Base-by-base conservation (phyloP, 2,888 invertebrate species). In the Drosophila niveifrons region DNA sequence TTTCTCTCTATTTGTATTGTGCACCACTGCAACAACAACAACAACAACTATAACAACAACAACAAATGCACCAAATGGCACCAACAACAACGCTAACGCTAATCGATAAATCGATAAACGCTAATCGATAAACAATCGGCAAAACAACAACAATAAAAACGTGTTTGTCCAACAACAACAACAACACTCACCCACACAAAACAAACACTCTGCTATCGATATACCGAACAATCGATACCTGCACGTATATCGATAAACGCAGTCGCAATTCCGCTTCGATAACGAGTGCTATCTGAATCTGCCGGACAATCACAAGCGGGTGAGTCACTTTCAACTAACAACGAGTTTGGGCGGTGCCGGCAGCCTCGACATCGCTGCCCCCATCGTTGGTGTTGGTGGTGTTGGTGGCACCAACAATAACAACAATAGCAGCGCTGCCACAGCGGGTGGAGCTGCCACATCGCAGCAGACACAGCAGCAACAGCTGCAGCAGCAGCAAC, bases 211-310 rank as follows among this genome's bases (percentile, higher is more conserved):
- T 56, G 17, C 1, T n/a, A n/a, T 36, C 36, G 11, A 11, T 6
- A 36, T n/a, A n/a, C 34, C 4, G 10, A 36, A 36, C 11, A n/a
- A 50, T 18, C 18, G 34, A 4, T 13, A 44, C 31, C 28, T 55
- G 36, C 44, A 47, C 58, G 23, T 23, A 23, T 23, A 28, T 51
- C 34, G 23, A 68, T 48, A 66, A n/a, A 46, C 29, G 91, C 96
- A 99, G 98, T 98, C 98, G 94, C 99, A 99, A 94, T 99, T 99
- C 95, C 96, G 99, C 93, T 99, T 99, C 94, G 99, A 99, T 95
- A 99, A 98, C 94, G 99, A 99, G 95, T 98, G 98, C 94, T 97
- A 97, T 94, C 95, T 98, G 94, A 97, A 97, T 94, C 95, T 99
- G 92, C 98, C 98, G 93, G 99, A 99, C 94, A 98, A 98, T 94